These are phyloP conservation scores for Seriola dumerili DNA, from an alignment of 2,113 vertebrate species.

Conservation along the genomic window DNA sequence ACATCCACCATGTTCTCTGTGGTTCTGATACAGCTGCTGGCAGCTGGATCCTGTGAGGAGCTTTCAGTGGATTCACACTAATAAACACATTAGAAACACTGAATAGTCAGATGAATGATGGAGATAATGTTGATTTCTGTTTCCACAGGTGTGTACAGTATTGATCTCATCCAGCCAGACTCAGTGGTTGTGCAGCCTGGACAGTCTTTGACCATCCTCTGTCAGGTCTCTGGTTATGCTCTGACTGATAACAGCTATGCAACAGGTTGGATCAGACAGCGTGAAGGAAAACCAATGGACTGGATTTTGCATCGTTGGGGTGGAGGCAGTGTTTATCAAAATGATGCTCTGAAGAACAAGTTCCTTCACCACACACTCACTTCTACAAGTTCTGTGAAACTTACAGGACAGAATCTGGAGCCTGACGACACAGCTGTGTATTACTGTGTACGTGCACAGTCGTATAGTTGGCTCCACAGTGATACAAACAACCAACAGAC, in stretches of 20 bases:
- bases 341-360: too few species aligned
- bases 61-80: too few species aligned
- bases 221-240: slow-evolving; percentile 9
- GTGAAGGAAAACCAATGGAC: neutral
- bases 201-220: neutral
- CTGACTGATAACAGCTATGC: neutral
- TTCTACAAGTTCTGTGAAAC: too few species aligned
- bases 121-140: slow-evolving; percentile 6
- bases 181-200: neutral
- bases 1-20: too few species aligned
- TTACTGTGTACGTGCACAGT: slow-evolving; percentile 39
- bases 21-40: neutral
- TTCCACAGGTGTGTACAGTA: neutral
- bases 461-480: too few species aligned
- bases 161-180: slow-evolving; percentile 35
- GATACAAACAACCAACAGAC: too few species aligned
- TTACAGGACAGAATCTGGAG: neutral
- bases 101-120: neutral
- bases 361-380: too few species aligned
- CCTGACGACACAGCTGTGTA: slow-evolving; percentile 65
- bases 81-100: too few species aligned
- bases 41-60: too few species aligned
- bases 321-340: too few species aligned
- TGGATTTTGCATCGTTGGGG: too few species aligned
- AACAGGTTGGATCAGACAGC: slow-evolving; percentile 56